Evolutionary conservation across 2,797 vertebrate genomes (phyloP), one percentile per base, ranked within the genome.

Genomic region (Pangasius larnaudii): DNA sequence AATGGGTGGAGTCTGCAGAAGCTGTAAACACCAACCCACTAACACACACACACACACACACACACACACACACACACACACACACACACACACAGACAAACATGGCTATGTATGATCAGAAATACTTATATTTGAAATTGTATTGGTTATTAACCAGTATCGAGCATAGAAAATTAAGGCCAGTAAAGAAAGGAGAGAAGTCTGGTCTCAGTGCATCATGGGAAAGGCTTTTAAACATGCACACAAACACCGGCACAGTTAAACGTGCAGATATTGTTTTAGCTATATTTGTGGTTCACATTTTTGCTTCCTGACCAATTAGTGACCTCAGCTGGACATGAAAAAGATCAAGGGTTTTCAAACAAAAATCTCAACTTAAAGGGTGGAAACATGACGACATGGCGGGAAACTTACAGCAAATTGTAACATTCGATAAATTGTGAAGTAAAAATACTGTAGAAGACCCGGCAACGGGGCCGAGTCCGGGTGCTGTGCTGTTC

Each of bases 1-100:
- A 75, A 53, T 63, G 67, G 82, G 69, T 75, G 85, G 82, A 87
- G 49, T 39, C 53, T 78, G 61, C 58, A 30, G 30, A 74, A 85
- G 59, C 65, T 11, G 14, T 72, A 85, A 51, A 65, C 51, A 63
- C 56, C 49, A 81, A 85, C 22, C 14, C 10, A 74, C 42, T 16
- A 9, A 36, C 69, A 75, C 24, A 56, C 83, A 72, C 33, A 81
- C 14, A 83, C 13, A 63, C 71, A 14, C 56, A 56, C 77, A 61
- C 51, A 59, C 71, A 67, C n/a, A 78, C 33, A 85, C 14, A 72
- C 42, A 42, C 65, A 72, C n/a, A 33, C 71, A 84, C 39, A 78
- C 49, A 85, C 16, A 22, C 36, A 49, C 42, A 84, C 36, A 85
- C 42, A 86, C 19, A 65, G 9, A 46, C 24, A 82, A 33, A 53